Base-by-base conservation (phyloP, 2,888 invertebrate species). In the Polymixis flavicincta region DNA sequence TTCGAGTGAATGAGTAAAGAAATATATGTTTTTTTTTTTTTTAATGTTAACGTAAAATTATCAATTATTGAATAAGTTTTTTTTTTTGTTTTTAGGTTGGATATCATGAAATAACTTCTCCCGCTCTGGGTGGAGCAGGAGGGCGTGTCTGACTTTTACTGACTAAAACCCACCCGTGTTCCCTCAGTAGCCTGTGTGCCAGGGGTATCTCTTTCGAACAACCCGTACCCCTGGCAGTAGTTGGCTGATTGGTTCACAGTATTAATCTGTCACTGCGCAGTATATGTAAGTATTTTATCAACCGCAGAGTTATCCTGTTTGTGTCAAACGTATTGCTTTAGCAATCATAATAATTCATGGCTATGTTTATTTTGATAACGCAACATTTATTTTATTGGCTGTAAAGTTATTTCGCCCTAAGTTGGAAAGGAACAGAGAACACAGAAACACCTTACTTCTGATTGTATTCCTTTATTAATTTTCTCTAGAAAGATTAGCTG, bases 301-400 rank as follows among this genome's bases (percentile, higher is more conserved):
- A 59, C 69, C 66, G 42, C 66, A 28, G 37, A 70, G 54, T 83
- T 81, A 81, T 81, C 81, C 81, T 81, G 79, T 81, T 81, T 83
- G n/a, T 78, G 70, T 37, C 61, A 67, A 70, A 78, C 73, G 55
- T 59, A 61, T 59, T 60, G 55, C 54, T 77, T 71, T 45, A 28
- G 22, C 42, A 60, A 54, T 74, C 50, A 83, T 57, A 54, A 69
- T 72, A 69, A 48, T 55, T 63, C 17, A 67, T 70, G 70, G 54
- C 63, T 63, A 57, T 69, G 52, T 71, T 78, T 61, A 19, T 59
- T n/a, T 54, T 78, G 83, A 73, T 66, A 70, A 50, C 19, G 17
- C 14, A 8, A n/a, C 8, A 25, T 48, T 55, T 52, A 64, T 60
- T 71, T 52, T 37, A 59, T 63, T 75, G 57, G 50, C 6, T 9